Base-by-base conservation (phyloP, 2,888 invertebrate genomes). In the Zaprionus lineosus region DNA sequence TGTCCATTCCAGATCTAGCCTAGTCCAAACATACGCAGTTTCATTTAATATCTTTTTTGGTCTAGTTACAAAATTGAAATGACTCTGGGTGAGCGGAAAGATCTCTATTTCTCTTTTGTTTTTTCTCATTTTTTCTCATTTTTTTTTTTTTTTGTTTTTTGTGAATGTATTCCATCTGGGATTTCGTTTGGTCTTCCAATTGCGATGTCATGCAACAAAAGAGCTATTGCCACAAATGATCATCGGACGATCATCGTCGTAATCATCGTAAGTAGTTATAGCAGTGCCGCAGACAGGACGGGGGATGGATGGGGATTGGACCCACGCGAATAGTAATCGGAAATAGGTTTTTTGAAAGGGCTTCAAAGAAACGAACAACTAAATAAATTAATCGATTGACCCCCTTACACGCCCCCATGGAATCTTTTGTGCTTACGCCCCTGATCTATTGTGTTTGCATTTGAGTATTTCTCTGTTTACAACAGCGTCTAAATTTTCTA, bases 181-280 rank as follows among this genome's bases (percentile, higher is more conserved):
- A 34, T 8, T 47, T 55, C 47, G 18, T 52, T 65, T 55, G 41
- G 70, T 58, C 73, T 67, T 77, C 82, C 82, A 77, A 77, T 77
- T 84, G 78, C 78, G 82, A 77, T 81, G 79, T 84, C 79, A 84
- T 79, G 84, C 78, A 74, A 84, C 84, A 83, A 77, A 75, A 75
- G 83, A 72, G 79, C 79, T 64, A 71, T 68, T 68, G 68, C 68
- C 71, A 53, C 67, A 68, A 65, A 70, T 53, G 58, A 44, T 28
- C 56, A 56, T 47, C 26, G 55, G 52, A n/a, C n/a, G n/a, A n/a
- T n/a, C 39, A 57, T 41, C 46, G 65, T n/a, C n/a, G n/a, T n/a
- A n/a, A n/a, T n/a, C n/a, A n/a, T n/a, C n/a, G 11, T 46, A 24
- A 29, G 11, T 39, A 24, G 37, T 12, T 31, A 7, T 24, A 3